Conservation (phyloP, 2,113 vertebrate species). For the Sturnus vulgaris region DNA sequence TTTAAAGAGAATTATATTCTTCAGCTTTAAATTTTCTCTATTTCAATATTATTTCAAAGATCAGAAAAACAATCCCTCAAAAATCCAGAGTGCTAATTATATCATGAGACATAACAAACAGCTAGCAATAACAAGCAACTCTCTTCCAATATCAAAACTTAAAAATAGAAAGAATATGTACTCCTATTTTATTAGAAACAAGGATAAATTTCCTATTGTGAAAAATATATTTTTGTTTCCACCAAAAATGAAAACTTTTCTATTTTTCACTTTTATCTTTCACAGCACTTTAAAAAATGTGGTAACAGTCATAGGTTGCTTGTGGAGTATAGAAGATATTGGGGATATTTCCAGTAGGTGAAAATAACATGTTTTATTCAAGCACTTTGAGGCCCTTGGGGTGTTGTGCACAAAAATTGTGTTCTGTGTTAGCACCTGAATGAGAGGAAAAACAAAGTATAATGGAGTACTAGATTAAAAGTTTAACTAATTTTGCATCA, state of each 20-base stretch:
- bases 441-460: not conserved
- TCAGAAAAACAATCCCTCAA: not conserved
- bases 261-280: constrained; percentile 5
- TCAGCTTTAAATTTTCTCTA: not conserved
- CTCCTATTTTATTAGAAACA: not conserved
- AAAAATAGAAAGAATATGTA: not conserved
- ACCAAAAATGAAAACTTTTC: not conserved
- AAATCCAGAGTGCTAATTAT: not conserved
- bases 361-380: constrained; percentile 27
- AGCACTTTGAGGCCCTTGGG: not conserved
- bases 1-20: not conserved
- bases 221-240: not conserved
- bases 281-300: not conserved
- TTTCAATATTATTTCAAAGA: not conserved
- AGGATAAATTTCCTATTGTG: not conserved
- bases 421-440: not conserved
- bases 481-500: not conserved
- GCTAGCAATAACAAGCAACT: rapidly evolving
- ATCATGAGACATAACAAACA: not conserved
- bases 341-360: constrained; percentile 5
- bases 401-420: not conserved
- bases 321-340: not conserved
- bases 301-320: not conserved
- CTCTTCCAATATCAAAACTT: not conserved
- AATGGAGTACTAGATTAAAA: not conserved